phyloP scores from a whole-genome alignment of 2,113 vertebrate species.

The Dicentrarchus labrax region DNA sequence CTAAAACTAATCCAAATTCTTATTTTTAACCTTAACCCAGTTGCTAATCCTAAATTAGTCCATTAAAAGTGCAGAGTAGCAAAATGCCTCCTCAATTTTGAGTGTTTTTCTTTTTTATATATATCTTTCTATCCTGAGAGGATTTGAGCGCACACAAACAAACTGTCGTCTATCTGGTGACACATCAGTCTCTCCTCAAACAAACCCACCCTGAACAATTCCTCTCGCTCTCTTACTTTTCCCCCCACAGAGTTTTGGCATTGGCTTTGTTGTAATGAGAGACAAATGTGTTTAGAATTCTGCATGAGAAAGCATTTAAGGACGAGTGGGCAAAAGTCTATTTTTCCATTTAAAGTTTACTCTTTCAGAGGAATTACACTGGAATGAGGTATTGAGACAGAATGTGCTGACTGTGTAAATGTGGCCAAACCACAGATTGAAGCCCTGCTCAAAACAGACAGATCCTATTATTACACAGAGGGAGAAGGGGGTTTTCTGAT shows the following conservation, averaged over 20 bases:
- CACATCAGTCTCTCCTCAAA: not conserved
- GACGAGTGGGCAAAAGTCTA: constrained; percentile 29
- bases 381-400: constrained; percentile 44
- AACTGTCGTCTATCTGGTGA: not conserved
- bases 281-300: constrained; percentile 45
- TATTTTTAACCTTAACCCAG: constrained; percentile 6
- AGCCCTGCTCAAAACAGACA: constrained; percentile 45
- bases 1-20: not conserved
- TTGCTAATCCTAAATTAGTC: not conserved
- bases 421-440: constrained; percentile 67
- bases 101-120: not conserved
- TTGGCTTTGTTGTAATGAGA: constrained; percentile 1
- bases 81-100: not conserved
- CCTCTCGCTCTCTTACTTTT: too few relatives aligned
- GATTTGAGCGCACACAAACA: not conserved
- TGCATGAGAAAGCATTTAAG: not conserved
- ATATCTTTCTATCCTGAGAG: not conserved
- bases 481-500: constrained; percentile 25
- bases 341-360: constrained; percentile 62
- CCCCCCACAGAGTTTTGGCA: constrained; percentile 16
- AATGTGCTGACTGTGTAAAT: constrained; percentile 70
- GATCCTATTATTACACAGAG: constrained; percentile 51
- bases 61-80: not conserved
- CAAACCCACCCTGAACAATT: not conserved
- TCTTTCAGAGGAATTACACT: constrained; percentile 48